Evolutionary conservation across 2,888 invertebrate species (phyloP), one percentile per base, ranked within the genome.

Genomic region (Zhuqinia jingwanae): DNA sequence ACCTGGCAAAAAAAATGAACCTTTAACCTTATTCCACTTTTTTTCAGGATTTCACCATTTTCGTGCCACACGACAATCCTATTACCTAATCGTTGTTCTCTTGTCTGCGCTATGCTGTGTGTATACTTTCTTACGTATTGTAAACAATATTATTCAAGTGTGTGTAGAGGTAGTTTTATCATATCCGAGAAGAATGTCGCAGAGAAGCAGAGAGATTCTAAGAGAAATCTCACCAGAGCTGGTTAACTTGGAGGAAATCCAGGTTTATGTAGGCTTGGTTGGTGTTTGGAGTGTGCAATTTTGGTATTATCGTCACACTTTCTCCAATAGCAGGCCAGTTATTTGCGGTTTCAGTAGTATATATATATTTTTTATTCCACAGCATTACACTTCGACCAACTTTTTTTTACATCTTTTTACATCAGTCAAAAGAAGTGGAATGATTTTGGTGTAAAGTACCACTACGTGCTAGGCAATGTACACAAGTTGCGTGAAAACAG

Each of bases 371-470:
- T 56, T 56, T 42, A 56, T 76, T 76, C 75, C 75, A 76, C 27
- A 20, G 56, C 56, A 76, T 56, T 56, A 36, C 56, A 76, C 50
- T n/a, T 27, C 63, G 47, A 27, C 25, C 22, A 50, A 65, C 36
- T 65, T 17, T 65, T 70, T 50, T 70, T 25, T n/a, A 70, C 47
- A 53, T 76, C 75, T 76, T 50, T 25, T 76, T 56, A 76, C 75
- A 76, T 76, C 75, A 76, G 75, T 76, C 75, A 76, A 76, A 50
- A 76, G 36, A 36, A 76, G 53, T 53, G 73, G 50, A 76, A 76
- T 76, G 75, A 76, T 76, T 76, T 53, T 53, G 13, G 56, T 36
- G 56, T 76, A 56, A n/a, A 76, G 75, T 76, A 76, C 75, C 75
- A 76, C 56, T 76, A 76, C 75, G 75, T 76, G 75, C 75, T 56